phyloP scores from a whole-genome alignment of 2,113 vertebrate genomes.

The Drymodes brunneopygia region DNA sequence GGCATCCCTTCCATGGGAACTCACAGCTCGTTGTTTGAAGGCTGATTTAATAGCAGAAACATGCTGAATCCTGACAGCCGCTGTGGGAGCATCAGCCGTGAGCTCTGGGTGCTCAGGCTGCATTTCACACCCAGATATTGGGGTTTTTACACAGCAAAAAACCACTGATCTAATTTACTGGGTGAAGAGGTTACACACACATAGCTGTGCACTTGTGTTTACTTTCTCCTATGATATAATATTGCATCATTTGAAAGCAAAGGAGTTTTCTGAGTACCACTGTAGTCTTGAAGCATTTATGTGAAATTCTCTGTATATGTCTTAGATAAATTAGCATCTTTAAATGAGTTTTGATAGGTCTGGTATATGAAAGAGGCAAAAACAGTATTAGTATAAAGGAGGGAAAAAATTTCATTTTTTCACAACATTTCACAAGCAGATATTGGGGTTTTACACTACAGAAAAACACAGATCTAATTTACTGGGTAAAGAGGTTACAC shows the following conservation, averaged over 20 bases:
- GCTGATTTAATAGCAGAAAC: conserved; percentile 36
- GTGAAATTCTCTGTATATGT: neutral
- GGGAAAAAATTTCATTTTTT: rapidly evolving
- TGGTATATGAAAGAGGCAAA: neutral
- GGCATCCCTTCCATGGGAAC: neutral
- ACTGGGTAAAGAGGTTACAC: neutral
- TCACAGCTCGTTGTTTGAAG: neutral
- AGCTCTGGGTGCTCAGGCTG: neutral
- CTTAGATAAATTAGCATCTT: neutral
- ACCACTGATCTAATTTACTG: neutral
- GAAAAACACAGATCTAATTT: neutral
- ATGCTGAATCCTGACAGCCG: neutral
- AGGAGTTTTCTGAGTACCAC: neutral
- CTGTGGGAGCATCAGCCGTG: neutral
- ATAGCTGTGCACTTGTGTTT: neutral
- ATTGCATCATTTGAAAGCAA: neutral
- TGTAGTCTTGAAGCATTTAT: too few relatives aligned
- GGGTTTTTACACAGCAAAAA: neutral
- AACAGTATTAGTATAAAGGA: neutral
- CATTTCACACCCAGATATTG: neutral
- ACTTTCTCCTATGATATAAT: neutral
- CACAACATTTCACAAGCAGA: neutral
- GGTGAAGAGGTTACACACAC: neutral
- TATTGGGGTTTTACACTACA: neutral
- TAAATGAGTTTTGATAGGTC: neutral